Evolutionary conservation across 2,888 invertebrate species (phyloP), one percentile per base, ranked within the genome.

Genomic region (Colostygia pectinataria): DNA sequence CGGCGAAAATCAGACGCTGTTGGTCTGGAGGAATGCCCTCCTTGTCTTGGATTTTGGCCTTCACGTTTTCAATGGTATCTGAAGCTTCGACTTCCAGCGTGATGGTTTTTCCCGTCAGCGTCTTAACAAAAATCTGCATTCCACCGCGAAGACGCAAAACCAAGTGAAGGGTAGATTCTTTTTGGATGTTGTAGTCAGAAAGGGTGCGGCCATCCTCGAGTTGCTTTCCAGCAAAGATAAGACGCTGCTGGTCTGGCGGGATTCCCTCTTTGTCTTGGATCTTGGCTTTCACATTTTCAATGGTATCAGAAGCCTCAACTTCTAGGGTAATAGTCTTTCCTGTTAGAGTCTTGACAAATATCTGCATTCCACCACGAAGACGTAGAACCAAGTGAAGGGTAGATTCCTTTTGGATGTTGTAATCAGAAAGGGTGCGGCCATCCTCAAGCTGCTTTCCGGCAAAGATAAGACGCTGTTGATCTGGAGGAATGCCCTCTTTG

Each of bases 41-140:
- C 12, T 85, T 85, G 33, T 85, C 84, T 13, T 85, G 84, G 1
- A 85, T 85, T 18, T 85, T 85, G 0, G 84, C 84, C 2, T 85
- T 85, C 0, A 85, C 85, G 68, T 85, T 84, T 7, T 85, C 84
- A 10, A 85, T 85, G 0, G 84, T 83, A 20, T 85, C 85, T 0
- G 85, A 83, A 0, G 85, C 43, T 4, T 85, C 85, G 0, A 82
- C 82, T 1, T 82, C 82, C 0, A 82, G 45, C 0, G 82, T 82
- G 2, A 82, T 82, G 0, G 82, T 82, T 2, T 82, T 82, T 0
- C 82, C 82, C 2, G 82, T 82, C 0, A 82, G 44, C 0, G 82
- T 82, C 12, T 82, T 82, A 0, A 82, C 82, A 25, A 82, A 82
- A 0, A 82, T 82, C 37, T 82, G 82, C 81, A 82, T 82, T 7